A percentile compares a stretch with the other conserved stretches of the same genome.
Evolutionary conservation across 2,113 vertebrate genomes (phyloP).

Genomic region (Xiphorhynchus elegans): DNA sequence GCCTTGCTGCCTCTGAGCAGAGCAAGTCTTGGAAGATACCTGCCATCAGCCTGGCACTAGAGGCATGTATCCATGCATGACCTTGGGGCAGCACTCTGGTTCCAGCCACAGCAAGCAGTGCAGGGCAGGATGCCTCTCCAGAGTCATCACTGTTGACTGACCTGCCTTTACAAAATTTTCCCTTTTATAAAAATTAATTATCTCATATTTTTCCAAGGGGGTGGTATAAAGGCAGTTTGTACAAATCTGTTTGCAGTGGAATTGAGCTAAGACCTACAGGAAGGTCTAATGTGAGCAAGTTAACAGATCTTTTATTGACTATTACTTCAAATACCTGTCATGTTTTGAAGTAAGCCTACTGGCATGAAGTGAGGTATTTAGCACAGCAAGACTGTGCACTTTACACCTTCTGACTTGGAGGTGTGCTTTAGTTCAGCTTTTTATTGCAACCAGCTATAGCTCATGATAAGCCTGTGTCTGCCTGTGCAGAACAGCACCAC

Average conservation of each 20-base stretch:
- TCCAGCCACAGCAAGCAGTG: rapidly evolving
- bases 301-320: background rate
- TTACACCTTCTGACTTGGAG: background rate
- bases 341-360: background rate
- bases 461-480: background rate
- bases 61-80: rapidly evolving
- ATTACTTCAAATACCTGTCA: background rate
- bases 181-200: background rate
- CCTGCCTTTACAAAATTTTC: background rate
- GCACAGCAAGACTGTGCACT: background rate
- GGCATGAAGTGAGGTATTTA: background rate
- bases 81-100: background rate
- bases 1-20: rapidly evolving
- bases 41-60: background rate
- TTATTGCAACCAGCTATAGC: background rate
- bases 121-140: background rate
- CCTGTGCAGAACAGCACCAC: background rate
- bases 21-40: background rate
- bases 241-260: background rate
- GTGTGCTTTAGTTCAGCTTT: background rate
- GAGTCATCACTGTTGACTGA: background rate
- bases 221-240: background rate
- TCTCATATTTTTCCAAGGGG: background rate
- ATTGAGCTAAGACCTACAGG: background rate
- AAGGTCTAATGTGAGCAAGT: background rate